Base-by-base conservation (phyloP, 2,113 vertebrate genomes). In the Macheiramphus alcinus region DNA sequence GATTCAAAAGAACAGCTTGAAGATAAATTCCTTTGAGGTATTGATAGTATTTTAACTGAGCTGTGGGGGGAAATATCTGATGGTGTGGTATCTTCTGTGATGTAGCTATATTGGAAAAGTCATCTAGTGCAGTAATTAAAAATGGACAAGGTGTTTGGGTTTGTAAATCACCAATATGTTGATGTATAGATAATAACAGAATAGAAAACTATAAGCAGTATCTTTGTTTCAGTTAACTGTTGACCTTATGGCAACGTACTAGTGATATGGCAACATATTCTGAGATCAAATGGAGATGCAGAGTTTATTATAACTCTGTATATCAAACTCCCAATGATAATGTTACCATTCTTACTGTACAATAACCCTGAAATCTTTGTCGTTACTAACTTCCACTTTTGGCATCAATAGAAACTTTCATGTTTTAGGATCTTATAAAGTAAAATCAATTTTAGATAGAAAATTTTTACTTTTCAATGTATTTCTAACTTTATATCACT, bases 51-150 rank as follows among this genome's bases (percentile, higher is more conserved):
- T 88, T 94, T 78, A 59, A 50, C 56, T 81, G n/a, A 78, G 23
- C 38, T 67, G 9, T 13, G 12, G 14, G 42, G 34, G 17, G 3
- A 7, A 52, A 45, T 72, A 48, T 8, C 34, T 76, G 36, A 25
- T 73, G 16, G 11, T 43, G 6, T 74, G 22, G 7, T 79, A 13
- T 50, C 45, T 89, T 73, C 38, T 67, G 16, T 82, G 32, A n/a
- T 32, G 10, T 45, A 73, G 31, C n/a, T 86, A 11, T 31, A 9
- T 3, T 42, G 21, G 53, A 85, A 75, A 61, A 86, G 25, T 58
- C 16, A 26, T 45, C 31, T 86, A 6, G 8, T 3, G 0, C 23
- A 1, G 0, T 47, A 78, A 80, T n/a, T 61, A 42, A 58, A 80
- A 93, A 62, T 50, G 48, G 50, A 40, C 23, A 42, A 59, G 18